These are phyloP conservation scores for Agrotis exclamationis DNA, from an alignment of 2,888 invertebrate genomes.

Conservation along the genomic window DNA sequence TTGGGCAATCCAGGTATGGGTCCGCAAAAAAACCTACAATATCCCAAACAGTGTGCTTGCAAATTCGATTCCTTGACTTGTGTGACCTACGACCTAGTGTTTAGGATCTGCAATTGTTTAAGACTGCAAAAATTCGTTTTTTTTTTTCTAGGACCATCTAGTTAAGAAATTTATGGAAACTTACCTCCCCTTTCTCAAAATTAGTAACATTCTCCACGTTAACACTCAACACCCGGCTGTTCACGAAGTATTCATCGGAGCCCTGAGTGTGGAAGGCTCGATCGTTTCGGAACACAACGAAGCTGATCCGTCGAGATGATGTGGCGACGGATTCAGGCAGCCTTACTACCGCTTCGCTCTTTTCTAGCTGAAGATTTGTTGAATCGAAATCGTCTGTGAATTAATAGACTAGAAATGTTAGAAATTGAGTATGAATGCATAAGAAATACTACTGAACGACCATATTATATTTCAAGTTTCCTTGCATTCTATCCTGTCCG, in stretches of 20 bases:
- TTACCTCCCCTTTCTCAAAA: slow-evolving; percentile 82
- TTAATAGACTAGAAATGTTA: background rate
- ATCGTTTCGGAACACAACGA: slow-evolving; percentile 87
- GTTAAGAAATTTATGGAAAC: slow-evolving; percentile 18
- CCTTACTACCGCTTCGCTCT: slow-evolving; percentile 83
- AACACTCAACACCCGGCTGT: slow-evolving; percentile 88
- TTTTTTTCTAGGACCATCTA: no score
- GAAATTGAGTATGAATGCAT: background rate
- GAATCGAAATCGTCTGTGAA: slow-evolving; percentile 76
- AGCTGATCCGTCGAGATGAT: slow-evolving; percentile 81
- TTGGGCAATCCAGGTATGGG: no score
- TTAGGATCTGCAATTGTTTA: no score
- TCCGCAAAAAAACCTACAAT: no score
- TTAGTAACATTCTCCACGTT: slow-evolving; percentile 82
- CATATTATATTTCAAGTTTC: slow-evolving; percentile 12
- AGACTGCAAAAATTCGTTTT: no score
- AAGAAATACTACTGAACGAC: no score
- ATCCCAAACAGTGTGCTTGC: no score
- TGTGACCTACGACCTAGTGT: no score
- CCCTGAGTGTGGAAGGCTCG: slow-evolving; percentile 78
- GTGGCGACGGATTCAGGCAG: slow-evolving; percentile 80
- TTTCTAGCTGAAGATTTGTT: slow-evolving; percentile 69
- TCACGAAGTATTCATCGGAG: slow-evolving; percentile 70
- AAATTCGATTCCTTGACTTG: no score
- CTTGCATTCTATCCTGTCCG: slow-evolving; percentile 8